These are phyloP conservation scores for Masnerella sp. DNA, from an alignment of 2,888 invertebrate species.

Conservation along the genomic window DNA sequence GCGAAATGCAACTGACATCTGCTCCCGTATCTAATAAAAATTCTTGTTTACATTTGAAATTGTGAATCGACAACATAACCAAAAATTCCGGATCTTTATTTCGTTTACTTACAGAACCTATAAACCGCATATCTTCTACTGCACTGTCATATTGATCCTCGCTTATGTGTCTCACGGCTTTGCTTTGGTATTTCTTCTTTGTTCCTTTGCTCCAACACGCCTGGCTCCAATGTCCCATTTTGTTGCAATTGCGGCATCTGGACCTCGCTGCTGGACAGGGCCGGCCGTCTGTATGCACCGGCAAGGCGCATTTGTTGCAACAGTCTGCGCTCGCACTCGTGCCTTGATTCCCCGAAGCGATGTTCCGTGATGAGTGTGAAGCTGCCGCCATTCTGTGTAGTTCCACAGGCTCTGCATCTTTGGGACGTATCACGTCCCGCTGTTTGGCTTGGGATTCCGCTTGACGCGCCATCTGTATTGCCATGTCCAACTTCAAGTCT, in stretches of 20 bases:
- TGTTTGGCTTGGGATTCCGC: conserved; percentile 50
- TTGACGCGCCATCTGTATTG: conserved; percentile 51
- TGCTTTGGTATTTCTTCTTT: conserved; percentile 7
- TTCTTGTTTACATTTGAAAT: neutral
- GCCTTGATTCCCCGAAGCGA: neutral
- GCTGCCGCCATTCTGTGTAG: neutral
- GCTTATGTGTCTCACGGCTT: conserved; percentile 3
- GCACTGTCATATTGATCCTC: conserved; percentile 1
- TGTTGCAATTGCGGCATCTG: conserved; percentile 57
- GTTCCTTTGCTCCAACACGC: conserved; percentile 54
- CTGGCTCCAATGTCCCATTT: conserved; percentile 61
- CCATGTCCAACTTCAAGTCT: conserved; percentile 28
- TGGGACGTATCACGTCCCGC: conserved; percentile 18
- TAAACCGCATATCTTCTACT: conserved; percentile 18
- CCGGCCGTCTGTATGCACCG: conserved; percentile 6
- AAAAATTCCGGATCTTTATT: conserved; percentile 12
- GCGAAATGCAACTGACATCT: conserved; percentile 41
- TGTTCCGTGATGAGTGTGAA: neutral
- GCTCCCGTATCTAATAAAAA: conserved; percentile 55
- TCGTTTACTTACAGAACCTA: conserved; percentile 16
- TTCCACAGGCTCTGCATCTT: neutral
- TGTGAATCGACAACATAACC: neutral
- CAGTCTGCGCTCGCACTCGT: neutral
- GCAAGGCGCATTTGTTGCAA: conserved; percentile 32
- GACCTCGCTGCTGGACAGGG: conserved; percentile 59